Base-by-base conservation (phyloP, 1,140 invertebrate genomes). In the Calephelis nemesis region DNA sequence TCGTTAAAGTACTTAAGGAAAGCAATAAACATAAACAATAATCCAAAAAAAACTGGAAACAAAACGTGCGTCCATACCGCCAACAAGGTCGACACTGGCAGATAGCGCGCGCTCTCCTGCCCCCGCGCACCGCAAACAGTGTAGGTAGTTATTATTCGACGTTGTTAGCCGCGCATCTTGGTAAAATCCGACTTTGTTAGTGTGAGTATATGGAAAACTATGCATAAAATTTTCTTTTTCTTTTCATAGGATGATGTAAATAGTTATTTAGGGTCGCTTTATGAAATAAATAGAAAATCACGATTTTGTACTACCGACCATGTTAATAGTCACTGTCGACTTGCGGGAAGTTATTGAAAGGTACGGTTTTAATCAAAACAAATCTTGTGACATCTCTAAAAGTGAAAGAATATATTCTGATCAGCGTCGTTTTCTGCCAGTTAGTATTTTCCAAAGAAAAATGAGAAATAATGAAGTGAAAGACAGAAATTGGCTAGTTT, bases 401-500 rank as follows among this genome's bases (percentile, higher is more conserved):
- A 30, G 30, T 30, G 30, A 30, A 30, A 30, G 4, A 30, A 30
- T 30, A 30, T 30, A 30, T 30, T 2, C 30, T 2, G 30, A 30
- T 30, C 30, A 30, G 30, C 30, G 30, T 30, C 30, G 30, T 30
- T 30, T 30, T 4, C 4, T 30, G 30, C 30, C 30, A 30, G 30
- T 30, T 2, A 30, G 30, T 30, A 30, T 30, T 4, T 30, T 30
- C n/a, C 45, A 62, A 10, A 68, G 67, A 49, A 62, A 68, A 49
- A 68, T 62, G 54, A 68, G 62, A 47, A 68, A 68, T 49, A 68
- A 68, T 60, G 67, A 68, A 68, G 58, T 68, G 39, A 68, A 62
- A 50, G 58, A 68, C n/a, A 9, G 67, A 47, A 62, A 68, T 68
- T 68, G 67, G 67, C 67, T 68, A 7, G 58, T 68, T 47, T 68